Evolutionary conservation across 2,113 vertebrate genomes (phyloP).

Genomic region (Corythoichthys haematopterus): DNA sequence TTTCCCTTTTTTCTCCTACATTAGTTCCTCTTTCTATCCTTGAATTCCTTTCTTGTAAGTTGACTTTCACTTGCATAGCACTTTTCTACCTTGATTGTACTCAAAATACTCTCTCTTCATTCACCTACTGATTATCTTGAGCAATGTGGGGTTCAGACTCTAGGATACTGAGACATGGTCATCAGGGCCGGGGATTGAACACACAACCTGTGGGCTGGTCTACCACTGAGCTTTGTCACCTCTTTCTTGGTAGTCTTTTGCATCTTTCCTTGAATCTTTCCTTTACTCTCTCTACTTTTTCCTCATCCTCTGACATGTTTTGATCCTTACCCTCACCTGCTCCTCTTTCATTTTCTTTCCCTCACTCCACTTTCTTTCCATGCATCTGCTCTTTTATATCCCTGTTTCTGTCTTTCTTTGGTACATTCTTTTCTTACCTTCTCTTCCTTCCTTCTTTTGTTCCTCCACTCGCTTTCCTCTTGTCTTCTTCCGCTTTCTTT

Average conservation of each 20-base stretch:
- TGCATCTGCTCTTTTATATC: neutral
- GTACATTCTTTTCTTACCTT: too few relatives aligned
- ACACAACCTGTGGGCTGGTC: too few relatives aligned
- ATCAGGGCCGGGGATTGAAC: too few relatives aligned
- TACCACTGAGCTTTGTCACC: too few relatives aligned
- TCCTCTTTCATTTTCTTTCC: neutral
- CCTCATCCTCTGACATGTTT: neutral
- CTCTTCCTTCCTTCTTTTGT: too few relatives aligned
- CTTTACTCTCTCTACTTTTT: slow-evolving; percentile 5
- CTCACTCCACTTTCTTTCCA: neutral
- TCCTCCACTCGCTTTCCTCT: neutral
- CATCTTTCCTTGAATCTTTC: neutral
- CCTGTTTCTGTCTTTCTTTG: too few relatives aligned
- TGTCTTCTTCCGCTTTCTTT: neutral
- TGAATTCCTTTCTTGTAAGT: neutral
- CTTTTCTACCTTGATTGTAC: too few relatives aligned
- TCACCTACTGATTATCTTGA: too few relatives aligned
- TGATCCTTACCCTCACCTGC: neutral
- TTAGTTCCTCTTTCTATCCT: neutral
- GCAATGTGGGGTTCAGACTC: too few relatives aligned
- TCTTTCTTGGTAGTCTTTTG: neutral
- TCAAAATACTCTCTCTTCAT: too few relatives aligned
- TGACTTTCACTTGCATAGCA: too few relatives aligned
- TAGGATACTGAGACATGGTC: too few relatives aligned
- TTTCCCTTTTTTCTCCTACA: neutral